Percentiles rank a stretch among this genome's conserved stretches.
Conservation (phyloP, 2,113 vertebrate species). For the Rhea americana region DNA sequence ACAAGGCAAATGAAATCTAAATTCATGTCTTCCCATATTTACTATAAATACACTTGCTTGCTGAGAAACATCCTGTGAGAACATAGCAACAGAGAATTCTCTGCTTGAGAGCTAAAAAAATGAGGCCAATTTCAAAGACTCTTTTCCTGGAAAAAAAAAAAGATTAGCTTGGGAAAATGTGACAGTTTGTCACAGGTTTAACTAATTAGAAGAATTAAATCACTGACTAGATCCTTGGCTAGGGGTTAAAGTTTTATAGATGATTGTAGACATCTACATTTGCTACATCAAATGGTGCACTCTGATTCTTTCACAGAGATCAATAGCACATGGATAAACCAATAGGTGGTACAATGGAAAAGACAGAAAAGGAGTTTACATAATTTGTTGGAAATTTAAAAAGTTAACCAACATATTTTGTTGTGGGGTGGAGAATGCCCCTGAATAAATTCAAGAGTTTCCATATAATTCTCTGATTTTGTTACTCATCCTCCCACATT, state of each 20-base stretch:
- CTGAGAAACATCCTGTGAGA: constrained; percentile 52
- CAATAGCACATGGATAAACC: background rate
- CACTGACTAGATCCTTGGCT: background rate
- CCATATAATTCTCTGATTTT: constrained; percentile 11
- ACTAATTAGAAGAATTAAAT: background rate
- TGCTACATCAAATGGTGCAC: background rate
- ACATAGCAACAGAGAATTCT: background rate
- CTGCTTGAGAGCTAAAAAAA: background rate
- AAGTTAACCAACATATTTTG: background rate
- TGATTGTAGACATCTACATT: background rate
- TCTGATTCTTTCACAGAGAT: background rate
- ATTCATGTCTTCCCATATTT: background rate
- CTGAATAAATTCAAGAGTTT: constrained; percentile 42
- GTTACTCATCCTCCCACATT: constrained; percentile 41
- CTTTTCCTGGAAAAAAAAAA: background rate
- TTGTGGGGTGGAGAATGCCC: background rate
- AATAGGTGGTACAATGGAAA: background rate
- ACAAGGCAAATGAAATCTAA: background rate
- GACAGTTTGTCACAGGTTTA: background rate
- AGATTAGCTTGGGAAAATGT: background rate
- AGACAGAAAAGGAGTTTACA: background rate
- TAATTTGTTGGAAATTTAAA: background rate
- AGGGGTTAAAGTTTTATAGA: background rate
- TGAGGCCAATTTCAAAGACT: background rate
- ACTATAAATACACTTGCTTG: constrained; percentile 33